Evolutionary conservation across 2,888 invertebrate genomes (phyloP), one percentile per base, ranked within the genome.

Genomic region (Pachydiplax longipennis): DNA sequence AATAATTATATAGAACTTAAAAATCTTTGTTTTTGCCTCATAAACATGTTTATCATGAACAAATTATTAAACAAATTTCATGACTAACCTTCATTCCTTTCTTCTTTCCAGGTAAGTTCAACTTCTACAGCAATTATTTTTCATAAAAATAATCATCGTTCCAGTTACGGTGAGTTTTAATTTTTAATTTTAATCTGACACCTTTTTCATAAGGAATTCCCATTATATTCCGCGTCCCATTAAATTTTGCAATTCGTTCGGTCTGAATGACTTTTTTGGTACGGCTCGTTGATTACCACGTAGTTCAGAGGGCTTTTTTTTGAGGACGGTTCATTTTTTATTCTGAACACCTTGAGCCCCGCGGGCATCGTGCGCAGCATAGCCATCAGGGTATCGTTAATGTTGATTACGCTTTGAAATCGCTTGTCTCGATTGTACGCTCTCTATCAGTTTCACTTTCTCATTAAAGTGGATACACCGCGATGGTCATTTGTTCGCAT

Each of bases 381-480:
- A 37, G 61, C 65, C 61, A 37, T 87, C 65, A 65, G 87, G 87
- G 87, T 37, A n/a, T 61, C 87, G 87, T 87, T 87, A 65, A 37
- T 35, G 87, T 87, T 87, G 87, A 87, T 87, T 87, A 61, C 87
- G 40, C 61, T 40, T 37, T 61, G 65, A 87, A 87, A 87, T 87
- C 87, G 58, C 87, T 61, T 8, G 37, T 37, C 37, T 87, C 87
- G 87, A 87, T 87, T 61, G 35, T 18, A n/a, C 15, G 87, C 48
- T 35, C 87, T 83, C 87, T 73, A 87, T 87, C 87, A 65, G 58
- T 87, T 87, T 87, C 87, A 87, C 87, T 87, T 87, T 87, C 87
- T 61, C 61, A 61, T 65, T 87, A 87, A 87, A 87, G 61, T 4
- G 87, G 87, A 87, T 87, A 53, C 22, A 37, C 37, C 61, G 61